Evolutionary conservation across 1,140 invertebrate genomes (phyloP).

Genomic region (Lerema accius): DNA sequence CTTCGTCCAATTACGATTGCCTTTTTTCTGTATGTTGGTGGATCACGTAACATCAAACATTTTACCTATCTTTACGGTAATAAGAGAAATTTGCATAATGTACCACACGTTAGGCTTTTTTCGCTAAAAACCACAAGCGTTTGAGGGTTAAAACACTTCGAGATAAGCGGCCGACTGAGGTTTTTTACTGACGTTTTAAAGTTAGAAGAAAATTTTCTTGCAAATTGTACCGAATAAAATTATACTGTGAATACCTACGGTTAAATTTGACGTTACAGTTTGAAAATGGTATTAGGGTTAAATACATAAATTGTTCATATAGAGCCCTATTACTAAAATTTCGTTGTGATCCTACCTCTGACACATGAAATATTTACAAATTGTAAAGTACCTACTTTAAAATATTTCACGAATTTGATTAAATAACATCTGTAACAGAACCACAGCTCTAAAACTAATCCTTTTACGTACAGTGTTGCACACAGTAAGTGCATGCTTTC

Average conservation of each 20-base stretch:
- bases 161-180: constrained; percentile 1
- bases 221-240: background rate
- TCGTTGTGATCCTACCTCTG: too few species aligned
- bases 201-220: background rate
- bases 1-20: background rate
- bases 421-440: too few species aligned
- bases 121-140: constrained; percentile 13
- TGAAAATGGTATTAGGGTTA: too few species aligned
- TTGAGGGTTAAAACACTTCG: constrained; percentile 20
- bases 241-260: too few species aligned
- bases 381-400: too few species aligned
- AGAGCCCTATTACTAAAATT: too few species aligned
- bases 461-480: background rate
- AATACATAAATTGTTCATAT: too few species aligned
- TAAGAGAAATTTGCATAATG: constrained; percentile 31
- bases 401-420: too few species aligned
- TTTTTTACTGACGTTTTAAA: background rate
- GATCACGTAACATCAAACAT: constrained; percentile 11
- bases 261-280: too few species aligned
- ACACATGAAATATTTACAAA: too few species aligned
- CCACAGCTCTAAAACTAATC: background rate
- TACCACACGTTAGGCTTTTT: constrained; percentile 10
- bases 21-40: background rate
- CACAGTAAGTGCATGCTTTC: background rate
- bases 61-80: constrained; percentile 27